Conservation (phyloP, 2,888 invertebrate species). For the Tinea semifulvella region DNA sequence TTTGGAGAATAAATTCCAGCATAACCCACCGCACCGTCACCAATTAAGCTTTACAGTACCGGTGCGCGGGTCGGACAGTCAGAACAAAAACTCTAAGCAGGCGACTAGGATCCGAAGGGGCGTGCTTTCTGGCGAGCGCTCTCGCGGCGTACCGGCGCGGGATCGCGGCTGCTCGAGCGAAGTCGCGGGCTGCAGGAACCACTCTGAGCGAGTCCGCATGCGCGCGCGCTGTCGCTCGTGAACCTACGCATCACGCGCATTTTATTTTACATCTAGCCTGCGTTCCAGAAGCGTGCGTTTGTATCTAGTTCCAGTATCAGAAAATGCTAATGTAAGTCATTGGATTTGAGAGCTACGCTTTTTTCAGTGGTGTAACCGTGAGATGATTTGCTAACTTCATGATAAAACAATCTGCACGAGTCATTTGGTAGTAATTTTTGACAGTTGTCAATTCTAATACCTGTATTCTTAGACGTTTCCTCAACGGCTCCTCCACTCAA, state of each 20-base stretch:
- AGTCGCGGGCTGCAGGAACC: slow-evolving; percentile 86
- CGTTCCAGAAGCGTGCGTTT: no score
- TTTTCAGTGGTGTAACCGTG: no score
- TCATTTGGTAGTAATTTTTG: no score
- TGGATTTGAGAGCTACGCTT: no score
- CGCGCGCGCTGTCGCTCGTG: slow-evolving; percentile 96
- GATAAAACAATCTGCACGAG: no score
- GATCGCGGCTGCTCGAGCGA: slow-evolving; percentile 53
- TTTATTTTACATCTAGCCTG: no score
- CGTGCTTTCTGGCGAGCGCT: slow-evolving; percentile 38
- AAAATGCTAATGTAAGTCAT: no score
- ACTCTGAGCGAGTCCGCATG: slow-evolving; percentile 96
- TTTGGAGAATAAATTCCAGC: slow-evolving; percentile 30
- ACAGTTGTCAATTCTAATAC: no score
- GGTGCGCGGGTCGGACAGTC: slow-evolving; percentile 40
- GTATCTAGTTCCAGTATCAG: no score
- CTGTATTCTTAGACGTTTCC: no score
- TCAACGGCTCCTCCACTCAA: no score
- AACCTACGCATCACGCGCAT: slow-evolving; percentile 73
- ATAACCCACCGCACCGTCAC: slow-evolving; percentile 31
- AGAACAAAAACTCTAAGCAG: slow-evolving; percentile 67
- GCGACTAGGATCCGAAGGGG: slow-evolving; percentile 63
- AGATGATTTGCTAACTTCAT: no score
- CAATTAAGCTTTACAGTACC: slow-evolving; percentile 43
- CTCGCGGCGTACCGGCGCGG: slow-evolving; percentile 48